A percentile compares a stretch with the other conserved stretches of the same genome.
phyloP scores from a whole-genome alignment of 2,888 invertebrate species.

The Diaprepes abbreviatus region DNA sequence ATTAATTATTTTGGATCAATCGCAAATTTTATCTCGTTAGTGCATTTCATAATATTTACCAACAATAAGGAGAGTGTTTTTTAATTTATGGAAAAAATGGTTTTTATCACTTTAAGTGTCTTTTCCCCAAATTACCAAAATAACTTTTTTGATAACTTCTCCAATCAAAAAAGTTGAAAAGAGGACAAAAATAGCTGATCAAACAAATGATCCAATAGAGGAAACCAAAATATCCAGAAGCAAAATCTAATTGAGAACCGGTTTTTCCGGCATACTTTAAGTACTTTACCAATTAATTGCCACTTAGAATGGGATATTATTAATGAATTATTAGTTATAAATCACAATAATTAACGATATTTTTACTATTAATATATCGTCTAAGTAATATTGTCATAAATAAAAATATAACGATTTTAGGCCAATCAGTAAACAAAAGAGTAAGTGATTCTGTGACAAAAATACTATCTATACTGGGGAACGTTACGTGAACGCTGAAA shows the following conservation, averaged over 20 bases:
- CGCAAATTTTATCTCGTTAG: background rate
- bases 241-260: background rate
- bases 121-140: background rate
- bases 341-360: background rate
- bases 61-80: background rate
- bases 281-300: background rate
- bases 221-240: background rate
- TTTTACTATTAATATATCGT: too few relatives aligned
- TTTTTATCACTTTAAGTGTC: background rate
- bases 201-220: background rate
- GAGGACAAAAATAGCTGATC: background rate
- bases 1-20: background rate
- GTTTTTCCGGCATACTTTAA: background rate
- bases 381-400: too few relatives aligned
- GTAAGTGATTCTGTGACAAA: too few relatives aligned
- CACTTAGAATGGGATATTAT: background rate
- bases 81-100: background rate
- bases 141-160: background rate
- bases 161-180: background rate
- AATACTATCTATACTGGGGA: too few relatives aligned
- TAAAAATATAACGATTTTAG: too few relatives aligned
- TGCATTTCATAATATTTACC: background rate
- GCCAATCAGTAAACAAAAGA: too few relatives aligned
- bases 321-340: background rate
- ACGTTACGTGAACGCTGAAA: too few relatives aligned